Evolutionary conservation across 2,113 vertebrate species (phyloP).

Genomic region (Rafetus swinhoei): DNA sequence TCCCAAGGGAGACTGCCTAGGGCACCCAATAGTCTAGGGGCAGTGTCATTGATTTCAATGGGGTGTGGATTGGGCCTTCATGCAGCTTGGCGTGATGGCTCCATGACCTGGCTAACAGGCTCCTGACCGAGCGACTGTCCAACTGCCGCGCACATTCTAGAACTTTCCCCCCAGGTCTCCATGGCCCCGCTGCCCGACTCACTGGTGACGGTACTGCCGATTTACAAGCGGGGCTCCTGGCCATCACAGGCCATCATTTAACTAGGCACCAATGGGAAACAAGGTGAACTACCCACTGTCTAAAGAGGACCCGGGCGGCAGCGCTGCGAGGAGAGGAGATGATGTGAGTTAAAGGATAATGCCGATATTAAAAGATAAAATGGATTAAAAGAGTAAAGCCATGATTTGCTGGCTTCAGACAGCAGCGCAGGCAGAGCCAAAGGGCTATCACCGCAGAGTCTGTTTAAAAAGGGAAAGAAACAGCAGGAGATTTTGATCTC

Average conservation of each 20-base stretch:
- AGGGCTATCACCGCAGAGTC: constrained; percentile 29
- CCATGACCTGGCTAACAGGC: not conserved
- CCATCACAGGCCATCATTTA: too few relatives aligned
- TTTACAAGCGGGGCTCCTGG: not conserved
- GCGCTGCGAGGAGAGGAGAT: constrained; percentile 32
- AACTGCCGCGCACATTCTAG: not conserved
- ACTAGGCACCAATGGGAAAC: constrained; percentile 6
- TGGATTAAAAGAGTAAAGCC: constrained; percentile 45
- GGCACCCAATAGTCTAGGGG: too few relatives aligned
- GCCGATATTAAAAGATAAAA: constrained; percentile 70
- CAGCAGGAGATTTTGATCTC: constrained; percentile 26
- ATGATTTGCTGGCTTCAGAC: not conserved
- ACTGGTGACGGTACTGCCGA: not conserved
- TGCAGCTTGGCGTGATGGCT: not conserved
- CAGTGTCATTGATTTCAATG: not conserved
- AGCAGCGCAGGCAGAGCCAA: constrained; percentile 32
- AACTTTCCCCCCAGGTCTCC: not conserved
- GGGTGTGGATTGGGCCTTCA: not conserved
- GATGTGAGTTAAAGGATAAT: constrained; percentile 58
- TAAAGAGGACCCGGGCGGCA: constrained; percentile 18
- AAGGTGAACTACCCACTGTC: constrained; percentile 30
- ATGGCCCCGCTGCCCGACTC: accelerated
- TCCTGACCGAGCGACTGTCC: not conserved
- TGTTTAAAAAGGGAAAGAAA: constrained; percentile 36
- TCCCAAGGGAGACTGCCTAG: too few relatives aligned